Evolutionary conservation across 1,140 invertebrate species (phyloP), one percentile per base, ranked within the genome.

Genomic region (Drosophila rufa): DNA sequence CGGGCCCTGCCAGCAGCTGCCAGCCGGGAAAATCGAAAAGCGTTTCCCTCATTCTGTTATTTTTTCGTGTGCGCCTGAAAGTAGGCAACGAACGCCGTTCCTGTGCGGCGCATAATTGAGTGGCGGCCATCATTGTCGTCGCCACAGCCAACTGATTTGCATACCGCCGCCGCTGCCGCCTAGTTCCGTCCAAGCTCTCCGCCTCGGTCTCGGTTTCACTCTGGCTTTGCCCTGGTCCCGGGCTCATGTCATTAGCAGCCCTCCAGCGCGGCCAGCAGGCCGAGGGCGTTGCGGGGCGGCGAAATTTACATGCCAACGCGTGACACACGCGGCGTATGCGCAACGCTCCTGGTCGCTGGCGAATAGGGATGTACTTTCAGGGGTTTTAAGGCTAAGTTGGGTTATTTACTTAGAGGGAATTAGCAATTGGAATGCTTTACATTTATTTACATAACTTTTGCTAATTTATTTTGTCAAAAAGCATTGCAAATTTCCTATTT

Each of bases 81-180:
- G 84, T 73, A 84, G 84, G 78, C 80, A 89, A 71, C 56, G 46
- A 50, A 71, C 55, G 64, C 33, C 68, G 60, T 73, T 66, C 53
- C 22, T 84, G 73, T 59, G 74, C 53, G 74, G 60, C 80, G 85
- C 85, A 89, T 89, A 89, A 89, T 89, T 89, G 80, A 89, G 84
- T 89, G 85, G 79, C 66, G 81, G 73, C 78, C 80, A 78, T 68
- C 76, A 71, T 74, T 75, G 83, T 79, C 53, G 75, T 64, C 66
- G 66, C 51, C 66, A 46, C 53, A 68, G 67, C 59, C 22, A 57
- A 71, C 64, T 71, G 76, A 79, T 78, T 71, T 79, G 75, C 75
- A 78, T 78, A 77, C 30, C 38, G 40, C 38, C 14, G 14, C 14
- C 4, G 38, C 38, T 15, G 14, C 38, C 14, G 40, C 40, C 36